Percentiles rank a stretch among this genome's conserved stretches.
phyloP scores from a whole-genome alignment of 2,113 vertebrate species.

The Cyanocitta stelleri region DNA sequence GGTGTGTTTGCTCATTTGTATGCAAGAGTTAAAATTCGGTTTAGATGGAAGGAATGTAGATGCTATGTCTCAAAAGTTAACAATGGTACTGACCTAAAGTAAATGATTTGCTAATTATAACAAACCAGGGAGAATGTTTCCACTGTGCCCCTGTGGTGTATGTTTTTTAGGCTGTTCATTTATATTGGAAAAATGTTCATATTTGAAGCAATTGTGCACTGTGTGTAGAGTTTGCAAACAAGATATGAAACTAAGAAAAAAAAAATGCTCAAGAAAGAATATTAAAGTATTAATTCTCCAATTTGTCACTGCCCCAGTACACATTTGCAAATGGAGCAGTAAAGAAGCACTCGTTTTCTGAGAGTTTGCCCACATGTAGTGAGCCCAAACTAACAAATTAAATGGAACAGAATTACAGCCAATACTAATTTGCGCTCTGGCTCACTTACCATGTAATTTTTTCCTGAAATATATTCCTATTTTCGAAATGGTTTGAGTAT shows the following conservation, averaged over 20 bases:
- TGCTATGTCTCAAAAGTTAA: constrained; percentile 31
- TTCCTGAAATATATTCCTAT: not conserved
- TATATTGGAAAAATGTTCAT: constrained; percentile 37
- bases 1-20: not conserved
- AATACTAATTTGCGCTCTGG: not conserved
- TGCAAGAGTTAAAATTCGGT: constrained; percentile 1
- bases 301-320: not conserved
- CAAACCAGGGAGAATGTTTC: not conserved
- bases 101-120: constrained; percentile 49
- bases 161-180: constrained; percentile 25
- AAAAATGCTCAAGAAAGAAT: not conserved
- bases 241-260: not conserved
- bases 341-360: not conserved
- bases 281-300: constrained; percentile 62
- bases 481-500: not conserved
- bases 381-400: not conserved
- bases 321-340: constrained; percentile 24
- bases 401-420: constrained; percentile 7
- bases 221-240: constrained; percentile 19
- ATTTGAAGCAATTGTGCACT: constrained; percentile 14
- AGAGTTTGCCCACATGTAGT: not conserved
- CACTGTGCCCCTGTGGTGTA: not conserved
- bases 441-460: constrained; percentile 2
- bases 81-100: not conserved
- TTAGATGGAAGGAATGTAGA: not conserved